Conservation (phyloP, 2,888 invertebrate species). For the Cryptophagus acutangulus region DNA sequence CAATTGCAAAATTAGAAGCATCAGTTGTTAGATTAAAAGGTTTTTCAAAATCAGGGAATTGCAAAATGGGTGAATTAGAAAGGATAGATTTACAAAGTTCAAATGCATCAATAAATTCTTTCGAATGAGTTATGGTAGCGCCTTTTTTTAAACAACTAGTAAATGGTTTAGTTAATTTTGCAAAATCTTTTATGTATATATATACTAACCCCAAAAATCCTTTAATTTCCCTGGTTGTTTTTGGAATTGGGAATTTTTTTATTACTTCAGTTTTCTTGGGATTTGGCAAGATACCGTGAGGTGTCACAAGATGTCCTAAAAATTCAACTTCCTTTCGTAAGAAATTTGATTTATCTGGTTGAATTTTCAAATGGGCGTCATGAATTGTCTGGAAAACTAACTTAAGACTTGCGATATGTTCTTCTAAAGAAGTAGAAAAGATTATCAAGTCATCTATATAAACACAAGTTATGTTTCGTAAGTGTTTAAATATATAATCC, state of each 20-base stretch:
- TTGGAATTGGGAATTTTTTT: constrained; percentile 11
- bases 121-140: constrained; percentile 6
- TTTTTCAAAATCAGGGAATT: constrained; percentile 24
- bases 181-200: constrained; percentile 14
- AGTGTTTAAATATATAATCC: not conserved
- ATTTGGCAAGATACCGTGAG: constrained; percentile 11
- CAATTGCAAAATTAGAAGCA: constrained; percentile 25
- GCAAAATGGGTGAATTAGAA: constrained; percentile 14
- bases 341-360: constrained; percentile 18
- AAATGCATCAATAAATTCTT: constrained; percentile 12
- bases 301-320: constrained; percentile 15
- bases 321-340: constrained; percentile 12
- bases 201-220: constrained; percentile 10
- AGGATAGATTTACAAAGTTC: constrained; percentile 14
- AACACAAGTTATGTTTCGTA: constrained; percentile 16
- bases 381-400: constrained; percentile 15
- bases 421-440: constrained; percentile 15
- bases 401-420: constrained; percentile 15
- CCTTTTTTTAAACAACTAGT: constrained; percentile 18
- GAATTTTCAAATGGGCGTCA: constrained; percentile 17
- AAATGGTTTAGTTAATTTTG: constrained; percentile 17
- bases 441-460: constrained; percentile 21
- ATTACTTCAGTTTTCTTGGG: constrained; percentile 9
- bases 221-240: constrained; percentile 12
- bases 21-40: constrained; percentile 26